Conservation (phyloP, 64 coral and sea anemone species). For the Pachyseris speciosa region DNA sequence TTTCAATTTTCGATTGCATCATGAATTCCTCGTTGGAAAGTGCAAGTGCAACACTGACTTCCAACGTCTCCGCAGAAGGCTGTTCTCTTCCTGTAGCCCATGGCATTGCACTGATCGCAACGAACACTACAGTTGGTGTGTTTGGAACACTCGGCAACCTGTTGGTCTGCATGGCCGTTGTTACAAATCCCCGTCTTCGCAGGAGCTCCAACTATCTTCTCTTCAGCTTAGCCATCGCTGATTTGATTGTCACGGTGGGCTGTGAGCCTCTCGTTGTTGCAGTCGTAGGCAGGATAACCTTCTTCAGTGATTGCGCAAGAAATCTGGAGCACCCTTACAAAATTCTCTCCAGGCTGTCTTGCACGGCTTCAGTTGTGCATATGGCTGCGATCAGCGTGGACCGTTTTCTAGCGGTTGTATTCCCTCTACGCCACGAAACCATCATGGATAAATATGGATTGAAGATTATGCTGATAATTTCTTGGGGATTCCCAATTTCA, state of each 20-base stretch:
- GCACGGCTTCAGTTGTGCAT: neutral
- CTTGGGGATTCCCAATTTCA: neutral
- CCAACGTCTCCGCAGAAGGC: neutral
- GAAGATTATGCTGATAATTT: neutral
- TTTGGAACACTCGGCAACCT: slow-evolving; percentile 34
- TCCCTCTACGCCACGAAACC: slow-evolving; percentile 13
- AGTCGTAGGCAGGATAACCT: neutral
- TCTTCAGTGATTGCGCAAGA: neutral
- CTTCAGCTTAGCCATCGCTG: neutral
- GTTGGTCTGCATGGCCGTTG: neutral
- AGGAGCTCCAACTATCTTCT: slow-evolving; percentile 12
- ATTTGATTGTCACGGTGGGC: slow-evolving; percentile 20
- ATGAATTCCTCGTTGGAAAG: neutral
- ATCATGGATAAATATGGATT: slow-evolving; percentile 14
- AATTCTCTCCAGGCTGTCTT: neutral
- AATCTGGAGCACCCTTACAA: neutral
- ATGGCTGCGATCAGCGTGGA: slow-evolving; percentile 25
- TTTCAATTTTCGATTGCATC: too few relatives aligned
- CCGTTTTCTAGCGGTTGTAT: slow-evolving; percentile 5
- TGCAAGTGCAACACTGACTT: neutral
- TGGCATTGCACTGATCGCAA: neutral
- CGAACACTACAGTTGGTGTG: neutral
- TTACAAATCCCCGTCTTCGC: neutral
- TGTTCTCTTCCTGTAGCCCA: neutral
- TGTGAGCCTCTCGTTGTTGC: slow-evolving; percentile 3